A percentile compares a stretch with the other conserved stretches of the same genome.
Evolutionary conservation across 2,113 vertebrate species (phyloP).

Genomic region (Ia io): DNA sequence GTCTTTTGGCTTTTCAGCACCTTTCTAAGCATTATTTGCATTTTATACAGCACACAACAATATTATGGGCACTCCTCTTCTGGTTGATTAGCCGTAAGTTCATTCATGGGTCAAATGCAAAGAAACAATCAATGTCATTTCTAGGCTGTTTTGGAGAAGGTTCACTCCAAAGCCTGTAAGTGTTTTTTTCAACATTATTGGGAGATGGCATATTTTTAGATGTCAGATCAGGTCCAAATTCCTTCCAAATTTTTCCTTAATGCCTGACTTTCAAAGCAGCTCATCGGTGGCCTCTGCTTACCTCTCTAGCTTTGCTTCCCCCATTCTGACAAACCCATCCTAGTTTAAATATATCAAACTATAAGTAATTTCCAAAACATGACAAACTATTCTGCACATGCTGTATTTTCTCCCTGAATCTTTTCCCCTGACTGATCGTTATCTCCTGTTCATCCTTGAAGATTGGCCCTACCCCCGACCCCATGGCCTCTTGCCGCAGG

Average conservation of each 20-base stretch:
- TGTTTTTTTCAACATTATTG: not conserved
- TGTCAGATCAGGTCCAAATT: not conserved
- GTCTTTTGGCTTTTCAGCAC: not conserved
- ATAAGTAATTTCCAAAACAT: not conserved
- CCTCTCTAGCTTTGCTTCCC: not conserved
- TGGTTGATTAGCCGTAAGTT: not conserved
- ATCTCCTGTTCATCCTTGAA: not conserved
- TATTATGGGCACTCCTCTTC: not conserved
- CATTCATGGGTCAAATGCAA: not conserved
- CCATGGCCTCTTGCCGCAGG: not conserved
- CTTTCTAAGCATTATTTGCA: not conserved
- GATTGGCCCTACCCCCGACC: not conserved
- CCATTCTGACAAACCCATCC: not conserved
- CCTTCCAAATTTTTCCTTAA: not conserved
- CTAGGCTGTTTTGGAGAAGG: not conserved
- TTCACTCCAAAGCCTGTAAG: not conserved
- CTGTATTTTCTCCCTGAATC: not conserved
- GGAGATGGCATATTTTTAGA: not conserved
- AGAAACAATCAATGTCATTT: not conserved
- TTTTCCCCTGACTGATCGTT: not conserved
- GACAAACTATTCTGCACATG: not conserved
- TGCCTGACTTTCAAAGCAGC: not conserved
- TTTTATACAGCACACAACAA: not conserved
- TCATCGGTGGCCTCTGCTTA: not conserved
- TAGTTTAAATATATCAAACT: not conserved